These are phyloP conservation scores for Stegostoma tigrinum DNA, from an alignment of 2,113 vertebrate genomes.

Conservation along the genomic window DNA sequence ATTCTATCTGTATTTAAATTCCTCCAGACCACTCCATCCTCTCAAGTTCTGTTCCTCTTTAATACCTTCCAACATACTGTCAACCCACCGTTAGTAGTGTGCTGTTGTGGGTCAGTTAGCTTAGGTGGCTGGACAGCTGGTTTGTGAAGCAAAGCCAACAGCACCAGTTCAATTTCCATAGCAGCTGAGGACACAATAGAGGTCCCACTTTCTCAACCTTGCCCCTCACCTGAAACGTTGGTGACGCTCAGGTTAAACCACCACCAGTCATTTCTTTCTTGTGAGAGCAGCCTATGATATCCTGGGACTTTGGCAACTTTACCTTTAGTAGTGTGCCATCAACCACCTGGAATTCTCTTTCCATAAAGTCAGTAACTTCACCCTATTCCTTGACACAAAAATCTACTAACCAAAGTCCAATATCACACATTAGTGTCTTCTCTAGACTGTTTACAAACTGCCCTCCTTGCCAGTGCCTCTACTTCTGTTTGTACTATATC, in stretches of 20 bases:
- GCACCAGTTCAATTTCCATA: no score
- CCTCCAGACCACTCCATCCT: background rate
- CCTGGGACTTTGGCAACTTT: no score
- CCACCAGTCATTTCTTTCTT: no score
- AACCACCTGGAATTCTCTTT: background rate
- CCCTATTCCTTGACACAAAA: background rate
- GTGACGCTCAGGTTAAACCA: no score
- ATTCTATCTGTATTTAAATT: background rate
- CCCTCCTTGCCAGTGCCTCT: background rate
- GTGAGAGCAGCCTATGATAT: no score
- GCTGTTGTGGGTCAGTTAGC: no score
- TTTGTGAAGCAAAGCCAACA: no score
- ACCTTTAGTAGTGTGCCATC: background rate
- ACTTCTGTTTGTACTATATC: background rate
- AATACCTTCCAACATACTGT: background rate
- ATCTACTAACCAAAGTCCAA: background rate
- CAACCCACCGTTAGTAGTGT: background rate
- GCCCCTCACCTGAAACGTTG: no score
- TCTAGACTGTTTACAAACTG: background rate
- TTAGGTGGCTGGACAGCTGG: no score
- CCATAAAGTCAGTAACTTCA: background rate
- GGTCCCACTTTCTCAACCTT: no score
- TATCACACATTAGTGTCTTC: background rate
- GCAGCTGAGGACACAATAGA: no score
- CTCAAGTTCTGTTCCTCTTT: background rate